Conservation (phyloP, 2,113 vertebrate species). For the Morone saxatilis region DNA sequence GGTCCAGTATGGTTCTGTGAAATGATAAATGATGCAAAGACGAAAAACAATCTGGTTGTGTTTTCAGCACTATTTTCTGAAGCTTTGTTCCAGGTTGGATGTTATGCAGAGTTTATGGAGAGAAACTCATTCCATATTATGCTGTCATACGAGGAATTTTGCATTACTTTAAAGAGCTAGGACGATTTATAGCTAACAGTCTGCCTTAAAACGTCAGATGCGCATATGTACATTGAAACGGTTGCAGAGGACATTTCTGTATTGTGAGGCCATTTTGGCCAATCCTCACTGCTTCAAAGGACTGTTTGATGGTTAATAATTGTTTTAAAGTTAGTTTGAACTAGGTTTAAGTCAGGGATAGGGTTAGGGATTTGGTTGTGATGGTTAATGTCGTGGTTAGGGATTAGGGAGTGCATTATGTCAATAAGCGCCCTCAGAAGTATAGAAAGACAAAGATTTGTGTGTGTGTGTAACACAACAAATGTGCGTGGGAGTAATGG, state of each 20-base stretch:
- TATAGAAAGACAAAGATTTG: not conserved
- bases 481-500: not conserved
- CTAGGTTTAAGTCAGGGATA: not conserved
- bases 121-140: not conserved
- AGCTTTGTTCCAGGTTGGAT: not conserved
- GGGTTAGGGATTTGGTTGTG: not conserved
- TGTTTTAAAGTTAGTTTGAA: not conserved
- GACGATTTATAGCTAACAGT: not conserved
- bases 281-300: not conserved
- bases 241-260: not conserved
- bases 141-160: too few species aligned
- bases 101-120: not conserved
- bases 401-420: not conserved
- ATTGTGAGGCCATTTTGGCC: not conserved
- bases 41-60: not conserved
- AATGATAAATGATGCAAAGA: constrained; percentile 7
- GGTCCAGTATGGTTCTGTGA: not conserved
- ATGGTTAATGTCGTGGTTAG: not conserved
- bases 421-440: too few species aligned
- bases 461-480: not conserved
- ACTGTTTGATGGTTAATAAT: not conserved
- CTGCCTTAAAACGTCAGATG: not conserved
- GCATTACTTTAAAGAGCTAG: not conserved
- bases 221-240: not conserved
- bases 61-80: not conserved